Percentiles rank a stretch among this genome's conserved stretches.
Conservation (phyloP, 1,140 invertebrate genomes). For the Ctenoplectra terminalis region DNA sequence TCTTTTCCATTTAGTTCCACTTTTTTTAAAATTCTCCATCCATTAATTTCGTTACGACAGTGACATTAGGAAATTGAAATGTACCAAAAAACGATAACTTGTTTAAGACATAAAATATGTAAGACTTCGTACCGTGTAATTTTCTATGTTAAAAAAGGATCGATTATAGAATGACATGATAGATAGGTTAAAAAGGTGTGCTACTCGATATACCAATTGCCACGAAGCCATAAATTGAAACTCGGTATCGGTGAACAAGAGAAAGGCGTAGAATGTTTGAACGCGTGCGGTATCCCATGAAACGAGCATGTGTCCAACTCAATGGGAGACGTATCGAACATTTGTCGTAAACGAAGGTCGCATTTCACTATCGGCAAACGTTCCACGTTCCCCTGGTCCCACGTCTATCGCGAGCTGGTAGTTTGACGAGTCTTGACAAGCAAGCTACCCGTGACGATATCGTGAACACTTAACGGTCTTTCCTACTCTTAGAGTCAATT, state of each 20-base stretch:
- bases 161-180: too few species aligned
- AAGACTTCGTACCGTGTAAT: too few species aligned
- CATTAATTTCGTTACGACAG: too few species aligned
- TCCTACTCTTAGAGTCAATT: background rate
- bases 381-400: background rate
- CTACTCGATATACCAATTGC: background rate
- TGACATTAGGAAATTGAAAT: too few species aligned
- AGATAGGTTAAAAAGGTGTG: too few species aligned
- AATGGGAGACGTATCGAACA: slow-evolving; percentile 8
- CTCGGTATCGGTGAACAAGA: background rate
- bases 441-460: background rate
- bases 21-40: too few species aligned
- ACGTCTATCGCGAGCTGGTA: background rate
- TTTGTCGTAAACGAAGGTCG: slow-evolving; percentile 3
- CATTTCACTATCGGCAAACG: slow-evolving; percentile 9
- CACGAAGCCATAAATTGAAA: background rate
- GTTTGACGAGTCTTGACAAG: background rate
- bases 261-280: background rate
- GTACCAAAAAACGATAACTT: too few species aligned
- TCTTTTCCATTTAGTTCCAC: too few species aligned
- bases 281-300: background rate
- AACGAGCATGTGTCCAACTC: background rate
- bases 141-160: too few species aligned
- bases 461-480: background rate
- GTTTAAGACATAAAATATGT: too few species aligned